Evolutionary conservation across 1,140 invertebrate species (phyloP), one percentile per base, ranked within the genome.

Genomic region (Propsilocerus akamusi): DNA sequence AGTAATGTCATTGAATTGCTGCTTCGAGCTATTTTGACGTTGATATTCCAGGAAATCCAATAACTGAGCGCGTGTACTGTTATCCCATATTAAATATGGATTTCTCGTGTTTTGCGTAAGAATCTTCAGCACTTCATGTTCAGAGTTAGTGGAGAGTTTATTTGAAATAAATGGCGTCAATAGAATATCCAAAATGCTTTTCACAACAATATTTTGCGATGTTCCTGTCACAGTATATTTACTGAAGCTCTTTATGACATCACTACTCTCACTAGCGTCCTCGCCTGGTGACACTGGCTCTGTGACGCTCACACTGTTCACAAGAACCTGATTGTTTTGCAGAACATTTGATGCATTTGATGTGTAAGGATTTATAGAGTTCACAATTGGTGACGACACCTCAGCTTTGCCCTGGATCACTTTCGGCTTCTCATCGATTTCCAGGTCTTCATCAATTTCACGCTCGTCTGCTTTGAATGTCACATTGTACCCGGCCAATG

Each of bases 51-150:
- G 69, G 60, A 89, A 92, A 56, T 98, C 93, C 17, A 76, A 72
- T 0, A 99, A 70, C 66, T 99, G 93, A 0, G 83, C 86, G 54
- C 97, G 71, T 0, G 95, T 97, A 0, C 83, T 83, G 71, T 99
- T 99, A 65, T 99, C 87, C 97, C 93, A 97, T 46, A 99, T 83
- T 7, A 99, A 70, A 65, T 97, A 97, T 0, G 97, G 97, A 61
- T 86, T 97, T 50, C 86, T 81, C 58, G 87, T 86, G 68, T 99
- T 99, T 14, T 88, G 93, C 54, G 94, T 99, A 5, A 99, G 65
- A 3, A 85, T 78, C 71, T 99, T 99, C 30, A 99, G 69, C 48
- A 63, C 61, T 8, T 63, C 59, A 52, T 56, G 53, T 49, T 63
- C 58, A 14, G 53, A 30, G 5, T 78, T 75, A 23, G 75, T 74